These are phyloP conservation scores for Nycteola revayana DNA, from an alignment of 2,888 invertebrate genomes.

Conservation along the genomic window DNA sequence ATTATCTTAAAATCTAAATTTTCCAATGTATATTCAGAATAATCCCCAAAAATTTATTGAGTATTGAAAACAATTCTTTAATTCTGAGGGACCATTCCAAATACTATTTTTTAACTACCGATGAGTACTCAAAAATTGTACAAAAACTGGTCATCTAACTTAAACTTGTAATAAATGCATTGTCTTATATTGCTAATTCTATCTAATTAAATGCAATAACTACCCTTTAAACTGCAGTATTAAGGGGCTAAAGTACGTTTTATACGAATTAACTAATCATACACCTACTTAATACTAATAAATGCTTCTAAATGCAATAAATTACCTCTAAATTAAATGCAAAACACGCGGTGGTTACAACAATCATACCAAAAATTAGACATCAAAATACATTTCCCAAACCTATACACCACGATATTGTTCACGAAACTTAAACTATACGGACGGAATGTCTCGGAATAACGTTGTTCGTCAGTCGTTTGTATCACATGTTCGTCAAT, in stretches of 20 bases:
- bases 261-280: constrained; percentile 23
- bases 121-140: constrained; percentile 56
- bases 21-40: constrained; percentile 61
- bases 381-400: constrained; percentile 38
- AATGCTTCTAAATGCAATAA: constrained; percentile 75
- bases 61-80: constrained; percentile 19
- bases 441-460: constrained; percentile 49
- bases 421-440: constrained; percentile 40
- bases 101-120: constrained; percentile 43
- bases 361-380: constrained; percentile 44
- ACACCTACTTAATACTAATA: constrained; percentile 39
- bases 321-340: constrained; percentile 68
- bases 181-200: constrained; percentile 39
- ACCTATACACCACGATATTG: constrained; percentile 43
- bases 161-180: constrained; percentile 57
- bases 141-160: constrained; percentile 47
- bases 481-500: constrained; percentile 68
- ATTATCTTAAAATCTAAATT: constrained; percentile 25
- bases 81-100: constrained; percentile 75
- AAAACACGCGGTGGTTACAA: constrained; percentile 75
- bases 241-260: constrained; percentile 26
- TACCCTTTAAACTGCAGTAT: constrained; percentile 39
- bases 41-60: constrained; percentile 57
- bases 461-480: constrained; percentile 61
- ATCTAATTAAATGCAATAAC: constrained; percentile 38